Evolutionary conservation across 2,888 invertebrate species (phyloP).

Genomic region (Ennomos fuscantarius): DNA sequence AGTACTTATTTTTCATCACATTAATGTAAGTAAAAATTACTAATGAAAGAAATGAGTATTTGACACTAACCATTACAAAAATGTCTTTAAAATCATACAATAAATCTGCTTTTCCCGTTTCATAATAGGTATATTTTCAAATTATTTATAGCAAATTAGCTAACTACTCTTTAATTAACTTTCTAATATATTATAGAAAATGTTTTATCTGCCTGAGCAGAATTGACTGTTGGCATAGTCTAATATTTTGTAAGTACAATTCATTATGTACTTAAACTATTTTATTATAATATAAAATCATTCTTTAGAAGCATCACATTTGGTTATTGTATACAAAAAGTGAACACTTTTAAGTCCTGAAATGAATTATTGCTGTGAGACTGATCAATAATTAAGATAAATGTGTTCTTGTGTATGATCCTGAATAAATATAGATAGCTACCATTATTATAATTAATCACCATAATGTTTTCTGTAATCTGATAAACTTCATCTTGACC

Average conservation of each 20-base stretch:
- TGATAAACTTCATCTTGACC: slow-evolving; percentile 41
- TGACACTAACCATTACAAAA: slow-evolving; percentile 38
- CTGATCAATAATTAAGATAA: slow-evolving; percentile 22
- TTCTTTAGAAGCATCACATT: slow-evolving; percentile 20
- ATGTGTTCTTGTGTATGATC: slow-evolving; percentile 35
- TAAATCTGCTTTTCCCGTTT: slow-evolving; percentile 6
- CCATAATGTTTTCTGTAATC: slow-evolving; percentile 37
- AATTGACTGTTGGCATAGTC: slow-evolving; percentile 22
- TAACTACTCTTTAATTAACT: slow-evolving; percentile 68
- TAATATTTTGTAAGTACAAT: slow-evolving; percentile 19
- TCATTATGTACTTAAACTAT: not conserved
- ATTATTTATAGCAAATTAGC: slow-evolving; percentile 71
- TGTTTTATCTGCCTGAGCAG: slow-evolving; percentile 26
- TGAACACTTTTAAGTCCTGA: slow-evolving; percentile 49
- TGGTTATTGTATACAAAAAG: slow-evolving; percentile 31
- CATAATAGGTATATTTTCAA: slow-evolving; percentile 34
- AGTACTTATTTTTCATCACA: slow-evolving; percentile 73
- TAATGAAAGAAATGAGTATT: slow-evolving; percentile 51
- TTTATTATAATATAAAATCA: slow-evolving; percentile 14
- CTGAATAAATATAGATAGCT: slow-evolving; percentile 47
- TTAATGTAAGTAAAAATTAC: slow-evolving; percentile 43
- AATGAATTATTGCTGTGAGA: slow-evolving; percentile 3
- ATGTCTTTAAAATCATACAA: slow-evolving; percentile 13
- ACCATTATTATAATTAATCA: slow-evolving; percentile 38
- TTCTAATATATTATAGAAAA: slow-evolving; percentile 37